These are phyloP conservation scores for Planiliza haematocheilus DNA, from an alignment of 2,113 vertebrate genomes.

Conservation along the genomic window DNA sequence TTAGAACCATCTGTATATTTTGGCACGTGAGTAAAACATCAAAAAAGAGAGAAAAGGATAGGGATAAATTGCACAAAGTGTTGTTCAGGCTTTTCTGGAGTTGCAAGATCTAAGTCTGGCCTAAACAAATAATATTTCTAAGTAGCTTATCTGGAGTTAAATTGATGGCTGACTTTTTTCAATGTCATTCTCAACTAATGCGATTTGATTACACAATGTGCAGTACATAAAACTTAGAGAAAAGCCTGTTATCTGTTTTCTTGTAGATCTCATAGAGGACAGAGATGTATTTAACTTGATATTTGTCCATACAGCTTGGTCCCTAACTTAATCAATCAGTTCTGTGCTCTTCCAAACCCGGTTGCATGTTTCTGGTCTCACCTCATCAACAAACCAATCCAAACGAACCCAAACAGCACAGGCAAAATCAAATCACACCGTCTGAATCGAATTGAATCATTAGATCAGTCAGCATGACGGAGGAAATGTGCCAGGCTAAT, in stretches of 20 bases:
- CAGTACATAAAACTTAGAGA: conserved; percentile 19
- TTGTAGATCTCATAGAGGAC: not conserved
- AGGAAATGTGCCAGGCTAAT: conserved; percentile 82
- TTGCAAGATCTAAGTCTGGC: conserved; percentile 21
- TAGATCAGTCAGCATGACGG: conserved; percentile 78
- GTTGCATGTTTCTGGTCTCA: conserved; percentile 67
- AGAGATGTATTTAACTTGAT: conserved; percentile 23
- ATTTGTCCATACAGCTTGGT: conserved; percentile 16
- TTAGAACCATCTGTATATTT: conserved; percentile 41
- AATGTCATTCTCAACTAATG: conserved; percentile 21
- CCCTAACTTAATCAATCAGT: conserved; percentile 61
- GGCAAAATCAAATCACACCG: conserved; percentile 79
- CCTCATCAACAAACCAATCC: conserved; percentile 74
- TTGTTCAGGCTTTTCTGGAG: conserved; percentile 40
- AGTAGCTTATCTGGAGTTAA: conserved; percentile 54
- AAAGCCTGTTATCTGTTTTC: conserved; percentile 9
- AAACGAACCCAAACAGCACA: conserved; percentile 68
- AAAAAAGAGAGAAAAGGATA: not conserved
- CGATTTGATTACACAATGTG: conserved; percentile 30
- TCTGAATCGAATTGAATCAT: conserved; percentile 82
- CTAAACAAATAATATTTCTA: conserved; percentile 45
- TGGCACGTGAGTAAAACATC: conserved; percentile 47
- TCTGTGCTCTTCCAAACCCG: conserved; percentile 38
- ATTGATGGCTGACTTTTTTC: conserved; percentile 47
- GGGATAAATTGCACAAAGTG: conserved; percentile 25